Evolutionary conservation across 1,140 invertebrate genomes (phyloP).

Genomic region (Megalonaias nervosa): DNA sequence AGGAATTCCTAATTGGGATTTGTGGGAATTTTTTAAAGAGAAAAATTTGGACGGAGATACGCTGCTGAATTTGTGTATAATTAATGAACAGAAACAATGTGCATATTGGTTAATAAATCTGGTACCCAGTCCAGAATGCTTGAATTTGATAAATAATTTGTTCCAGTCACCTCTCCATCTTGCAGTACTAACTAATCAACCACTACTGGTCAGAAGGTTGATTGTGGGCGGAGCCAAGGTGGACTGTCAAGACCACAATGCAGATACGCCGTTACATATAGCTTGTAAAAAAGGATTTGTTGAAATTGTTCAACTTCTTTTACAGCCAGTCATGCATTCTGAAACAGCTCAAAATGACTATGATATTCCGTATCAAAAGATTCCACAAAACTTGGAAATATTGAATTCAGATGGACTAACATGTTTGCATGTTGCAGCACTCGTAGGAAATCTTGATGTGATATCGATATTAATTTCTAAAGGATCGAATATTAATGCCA

Average conservation of each 20-base stretch:
- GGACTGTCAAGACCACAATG: conserved; percentile 32
- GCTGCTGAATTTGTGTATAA: conserved; percentile 12
- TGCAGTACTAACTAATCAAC: conserved; percentile 79
- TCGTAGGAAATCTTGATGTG: conserved; percentile 4
- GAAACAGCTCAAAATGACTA: conserved; percentile 35
- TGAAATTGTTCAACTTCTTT: conserved; percentile 74
- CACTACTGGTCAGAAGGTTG: conserved; percentile 77
- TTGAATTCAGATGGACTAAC: conserved; percentile 85
- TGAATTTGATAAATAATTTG: conserved; percentile 36
- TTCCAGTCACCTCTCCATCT: conserved; percentile 79
- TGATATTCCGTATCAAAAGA: conserved; percentile 70
- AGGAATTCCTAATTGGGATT: no score
- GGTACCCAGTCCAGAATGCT: not conserved
- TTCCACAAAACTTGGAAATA: conserved; percentile 75
- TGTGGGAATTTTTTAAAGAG: no score
- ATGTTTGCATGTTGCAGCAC: conserved; percentile 70
- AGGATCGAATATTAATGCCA: conserved; percentile 79
- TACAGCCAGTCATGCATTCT: conserved; percentile 29
- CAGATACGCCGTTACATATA: conserved; percentile 83
- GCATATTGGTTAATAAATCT: conserved; percentile 20
- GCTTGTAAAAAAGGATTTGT: conserved; percentile 82
- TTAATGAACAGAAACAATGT: not conserved
- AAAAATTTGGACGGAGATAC: conserved; percentile 13
- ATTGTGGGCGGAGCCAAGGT: conserved; percentile 78
- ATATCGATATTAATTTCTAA: conserved; percentile 27